Conservation (phyloP, 2,113 vertebrate species). For the Limanda limanda region DNA sequence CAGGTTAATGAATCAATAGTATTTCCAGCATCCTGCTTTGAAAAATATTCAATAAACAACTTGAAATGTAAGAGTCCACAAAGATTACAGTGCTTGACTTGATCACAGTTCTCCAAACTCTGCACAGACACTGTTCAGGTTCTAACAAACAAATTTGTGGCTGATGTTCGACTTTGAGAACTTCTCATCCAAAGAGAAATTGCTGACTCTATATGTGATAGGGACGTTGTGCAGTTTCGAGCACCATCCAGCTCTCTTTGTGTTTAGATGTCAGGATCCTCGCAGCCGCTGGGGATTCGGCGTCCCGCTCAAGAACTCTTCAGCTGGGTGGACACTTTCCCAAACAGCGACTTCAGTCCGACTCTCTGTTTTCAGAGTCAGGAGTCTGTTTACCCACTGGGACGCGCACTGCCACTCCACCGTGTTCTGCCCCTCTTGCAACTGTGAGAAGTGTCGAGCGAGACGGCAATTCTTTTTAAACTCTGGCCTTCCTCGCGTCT, state of each 20-base stretch:
- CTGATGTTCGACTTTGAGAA: neutral
- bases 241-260: neutral
- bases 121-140: neutral
- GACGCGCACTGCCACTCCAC: conserved; percentile 36
- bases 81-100: neutral
- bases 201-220: neutral
- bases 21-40: no score
- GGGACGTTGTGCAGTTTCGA: neutral
- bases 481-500: conserved; percentile 55
- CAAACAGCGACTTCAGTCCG: conserved; percentile 5
- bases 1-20: no score
- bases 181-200: neutral
- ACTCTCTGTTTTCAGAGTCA: conserved; percentile 1
- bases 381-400: conserved; percentile 47
- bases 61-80: no score
- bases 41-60: no score
- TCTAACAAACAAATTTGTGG: neutral
- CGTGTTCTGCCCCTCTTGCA: conserved; percentile 57
- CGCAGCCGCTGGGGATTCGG: conserved; percentile 1
- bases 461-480: conserved; percentile 59
- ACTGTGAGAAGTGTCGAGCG: conserved; percentile 63
- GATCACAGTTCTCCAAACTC: no score
- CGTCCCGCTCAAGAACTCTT: conserved; percentile 50
- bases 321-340: conserved; percentile 18
- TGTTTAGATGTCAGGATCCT: neutral